Evolutionary conservation across 2,888 invertebrate species (phyloP), one percentile per base, ranked within the genome.

Genomic region (Omphaloscelis lunosa): DNA sequence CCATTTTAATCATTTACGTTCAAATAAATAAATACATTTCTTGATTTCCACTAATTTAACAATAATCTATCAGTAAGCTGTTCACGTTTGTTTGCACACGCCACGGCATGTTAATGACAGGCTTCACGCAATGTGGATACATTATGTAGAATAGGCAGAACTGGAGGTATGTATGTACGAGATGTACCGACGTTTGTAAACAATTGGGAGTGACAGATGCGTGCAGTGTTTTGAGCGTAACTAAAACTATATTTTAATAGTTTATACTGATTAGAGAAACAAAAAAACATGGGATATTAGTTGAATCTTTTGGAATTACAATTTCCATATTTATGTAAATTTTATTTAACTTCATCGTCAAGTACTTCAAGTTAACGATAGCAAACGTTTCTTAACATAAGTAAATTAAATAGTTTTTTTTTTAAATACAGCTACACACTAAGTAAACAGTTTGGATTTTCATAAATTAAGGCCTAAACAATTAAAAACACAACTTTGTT

Each of bases 31-130:
- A 48, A 48, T 48, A 5, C 8, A 48, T 23, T 66, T 27, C 23
- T 45, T 39, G 56, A 56, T 66, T 58, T 41, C 27, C 23, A 72
- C 23, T 27, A 51, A 65, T 76, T 51, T 15, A 34, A 61, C 83
- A 85, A 75, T 78, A 78, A 80, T 79, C 75, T 87, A 88, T 89
- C 84, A 86, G 86, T 88, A 90, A 83, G 27, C 89, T 29, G 75
- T 68, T 74, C 90, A 90, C 90, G 87, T 87, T 58, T 84, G 89
- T 86, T 88, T 88, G 86, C 72, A 72, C 79, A 80, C 41, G 80
- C 78, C 78, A 74, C 72, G 76, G 77, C 29, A 82, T 83, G 83
- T 82, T 89, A 88, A 88, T 87, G 88, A 88, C 86, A 39, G 76
- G 70, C 58, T 73, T 77, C 83, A 87, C 82, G 86, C 79, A 81